Conservation (phyloP, 2,113 vertebrate genomes). For the Chamaea fasciata region DNA sequence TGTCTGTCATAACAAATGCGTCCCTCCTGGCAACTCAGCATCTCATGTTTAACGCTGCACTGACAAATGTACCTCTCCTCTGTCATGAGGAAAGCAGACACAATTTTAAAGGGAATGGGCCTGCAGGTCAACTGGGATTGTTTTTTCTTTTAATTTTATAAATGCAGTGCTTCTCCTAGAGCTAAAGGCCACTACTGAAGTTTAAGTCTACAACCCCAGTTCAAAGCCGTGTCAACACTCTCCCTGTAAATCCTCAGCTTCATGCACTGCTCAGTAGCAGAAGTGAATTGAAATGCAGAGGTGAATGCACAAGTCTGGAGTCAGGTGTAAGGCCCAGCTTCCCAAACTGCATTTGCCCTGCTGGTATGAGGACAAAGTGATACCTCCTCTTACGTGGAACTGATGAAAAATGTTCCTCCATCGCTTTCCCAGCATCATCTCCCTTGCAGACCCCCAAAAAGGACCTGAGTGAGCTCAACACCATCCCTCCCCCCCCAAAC, state of each 20-base stretch:
- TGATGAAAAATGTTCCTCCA: not conserved
- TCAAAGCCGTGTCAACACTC: not conserved
- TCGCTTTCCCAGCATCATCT: not conserved
- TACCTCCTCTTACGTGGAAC: not conserved
- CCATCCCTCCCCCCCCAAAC: not conserved
- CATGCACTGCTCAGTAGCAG: not conserved
- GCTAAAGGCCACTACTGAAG: not conserved
- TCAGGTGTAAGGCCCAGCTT: not conserved
- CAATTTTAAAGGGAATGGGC: not conserved
- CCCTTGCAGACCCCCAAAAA: not conserved
- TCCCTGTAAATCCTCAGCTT: not conserved
- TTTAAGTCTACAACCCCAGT: not conserved
- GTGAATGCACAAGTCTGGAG: not conserved
- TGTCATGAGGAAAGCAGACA: not conserved
- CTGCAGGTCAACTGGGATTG: not conserved
- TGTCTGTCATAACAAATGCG: constrained; percentile 46
- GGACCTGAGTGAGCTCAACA: not conserved
- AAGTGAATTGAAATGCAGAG: not conserved
- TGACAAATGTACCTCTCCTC: not conserved
- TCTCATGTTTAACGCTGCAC: not conserved
- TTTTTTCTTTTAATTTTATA: not conserved
- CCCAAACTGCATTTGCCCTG: not conserved
- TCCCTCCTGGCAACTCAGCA: not conserved
- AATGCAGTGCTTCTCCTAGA: not conserved
- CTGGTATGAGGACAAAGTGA: not conserved